Conservation (phyloP, 2,113 vertebrate genomes). For the Pseudopipra pipra region DNA sequence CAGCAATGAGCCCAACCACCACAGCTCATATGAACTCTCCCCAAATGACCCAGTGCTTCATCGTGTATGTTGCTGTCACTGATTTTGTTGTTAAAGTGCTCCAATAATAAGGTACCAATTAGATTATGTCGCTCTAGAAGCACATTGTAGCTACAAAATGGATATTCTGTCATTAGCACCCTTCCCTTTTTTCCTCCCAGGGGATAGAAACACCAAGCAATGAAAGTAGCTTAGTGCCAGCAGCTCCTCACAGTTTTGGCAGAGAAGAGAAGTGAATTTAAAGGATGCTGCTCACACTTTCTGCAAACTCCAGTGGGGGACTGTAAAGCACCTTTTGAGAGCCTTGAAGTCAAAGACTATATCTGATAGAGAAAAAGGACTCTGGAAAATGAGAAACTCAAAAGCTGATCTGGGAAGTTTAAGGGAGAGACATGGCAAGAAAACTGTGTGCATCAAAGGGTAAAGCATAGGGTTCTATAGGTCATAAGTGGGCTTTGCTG, state of each 20-base stretch:
- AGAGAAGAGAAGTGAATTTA: neutral
- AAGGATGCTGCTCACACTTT: neutral
- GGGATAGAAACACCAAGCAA: conserved; percentile 1
- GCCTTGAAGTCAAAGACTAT: neutral
- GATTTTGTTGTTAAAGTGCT: conserved; percentile 38
- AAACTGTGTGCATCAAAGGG: neutral
- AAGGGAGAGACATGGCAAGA: neutral
- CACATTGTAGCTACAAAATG: conserved; percentile 55
- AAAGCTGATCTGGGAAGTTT: neutral
- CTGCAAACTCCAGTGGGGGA: neutral
- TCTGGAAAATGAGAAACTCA: neutral
- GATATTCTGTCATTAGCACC: conserved; percentile 48
- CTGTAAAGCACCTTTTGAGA: neutral
- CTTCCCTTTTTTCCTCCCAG: neutral
- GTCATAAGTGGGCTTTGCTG: neutral
- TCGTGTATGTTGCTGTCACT: neutral
- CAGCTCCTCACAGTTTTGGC: neutral
- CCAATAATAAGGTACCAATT: conserved; percentile 64
- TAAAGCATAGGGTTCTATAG: neutral
- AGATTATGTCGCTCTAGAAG: conserved; percentile 63
- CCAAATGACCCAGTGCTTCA: conserved; percentile 26
- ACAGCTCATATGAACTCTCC: conserved; percentile 31
- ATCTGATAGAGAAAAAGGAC: neutral
- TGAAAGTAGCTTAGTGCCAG: neutral
- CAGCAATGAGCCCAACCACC: neutral